Evolutionary conservation across 2,888 invertebrate species (phyloP), one percentile per base, ranked within the genome.

Genomic region (Agriopis leucophaearia): DNA sequence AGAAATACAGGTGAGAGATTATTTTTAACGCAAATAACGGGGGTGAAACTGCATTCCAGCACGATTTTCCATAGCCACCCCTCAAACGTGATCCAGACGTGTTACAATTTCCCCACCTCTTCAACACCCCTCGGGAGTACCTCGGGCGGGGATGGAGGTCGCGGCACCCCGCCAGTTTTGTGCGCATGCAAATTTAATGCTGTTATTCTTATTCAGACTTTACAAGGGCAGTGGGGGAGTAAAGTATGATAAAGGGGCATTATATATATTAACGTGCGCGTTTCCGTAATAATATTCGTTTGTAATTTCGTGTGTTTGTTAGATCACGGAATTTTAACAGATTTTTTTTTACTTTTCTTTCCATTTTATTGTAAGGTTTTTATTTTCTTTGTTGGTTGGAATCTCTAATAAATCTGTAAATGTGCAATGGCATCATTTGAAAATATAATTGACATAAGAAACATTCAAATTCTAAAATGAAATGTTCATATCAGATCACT

Each of bases 121-220:
- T 54, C 71, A 54, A 68, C 71, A 38, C 71, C 69, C 64, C 45
- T 69, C 66, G 63, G 18, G 68, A 70, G 69, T 35, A 18, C 44
- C 38, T 10, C 42, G 72, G 67, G n/a, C n/a, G n/a, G n/a, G n/a
- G 69, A 74, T 70, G 70, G 74, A 64, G 73, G 79, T 84, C 80
- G 85, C 86, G 86, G 86, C 87, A 80, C 79, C 65, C 78, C 79
- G 71, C 78, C 81, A 76, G 82, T 85, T 86, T 86, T 81, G 86
- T 80, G 84, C 86, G 82, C 87, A 91, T 91, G 91, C 89, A 92
- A 92, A 93, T 92, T 90, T 91, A 87, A 91, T 90, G 85, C 86
- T 88, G 88, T 89, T 90, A 89, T 88, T 91, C 88, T 90, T 90
- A 89, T 88, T 88, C 80, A 72, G 79, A 88, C 87, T 89, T 88